Base-by-base conservation (phyloP, 2,797 vertebrate genomes). In the Rhinatrema bivittatum region DNA sequence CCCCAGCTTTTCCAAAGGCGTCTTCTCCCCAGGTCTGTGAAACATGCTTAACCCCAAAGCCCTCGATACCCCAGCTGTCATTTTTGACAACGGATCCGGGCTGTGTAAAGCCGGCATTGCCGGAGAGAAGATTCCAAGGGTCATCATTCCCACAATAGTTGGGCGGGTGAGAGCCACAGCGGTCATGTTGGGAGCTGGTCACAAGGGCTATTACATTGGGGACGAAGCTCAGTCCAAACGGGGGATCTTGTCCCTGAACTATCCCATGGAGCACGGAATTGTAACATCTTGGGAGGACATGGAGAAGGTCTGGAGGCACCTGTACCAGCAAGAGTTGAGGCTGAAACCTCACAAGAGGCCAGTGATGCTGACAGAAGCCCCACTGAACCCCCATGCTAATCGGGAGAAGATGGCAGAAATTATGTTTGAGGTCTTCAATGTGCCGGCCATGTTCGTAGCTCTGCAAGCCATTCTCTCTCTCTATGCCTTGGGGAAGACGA, bases 371-470 rank as follows among this genome's bases (percentile, higher is more conserved):
- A 33, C 21, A 0, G 19, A 59, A 17, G 22, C 19, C 0, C 44
- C 39, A 2, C 16, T 31, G 20, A 47, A 26, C 5, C 48, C 55
- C 1, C 9, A 17, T 5, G 5, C 27, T 4, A 56, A 57, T 2
- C 1, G 29, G 10, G 36, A 50, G 20, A 47, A 39, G 30, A 33
- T 16, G 32, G 19, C 32, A 1, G 54, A 56, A 33, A n/a, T 22
- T 3, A 28, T 57, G 44, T 61, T 65, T 4, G 38, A 56, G 4
- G 39, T 17, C 21, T 56, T 49, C 29, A 32, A 36, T 5, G 50
- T 50, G 5, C 71, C 65, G 0, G 49, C 50, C 4, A 25, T 62
- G 11, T 51, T 46, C 1, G 11, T 59, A 16, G 25, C 32, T 3
- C 23, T 32, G 15, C 33, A 33, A 11, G 54, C 18, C 1, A 26